Conservation (phyloP, 2,113 vertebrate species). For the Columba livia region DNA sequence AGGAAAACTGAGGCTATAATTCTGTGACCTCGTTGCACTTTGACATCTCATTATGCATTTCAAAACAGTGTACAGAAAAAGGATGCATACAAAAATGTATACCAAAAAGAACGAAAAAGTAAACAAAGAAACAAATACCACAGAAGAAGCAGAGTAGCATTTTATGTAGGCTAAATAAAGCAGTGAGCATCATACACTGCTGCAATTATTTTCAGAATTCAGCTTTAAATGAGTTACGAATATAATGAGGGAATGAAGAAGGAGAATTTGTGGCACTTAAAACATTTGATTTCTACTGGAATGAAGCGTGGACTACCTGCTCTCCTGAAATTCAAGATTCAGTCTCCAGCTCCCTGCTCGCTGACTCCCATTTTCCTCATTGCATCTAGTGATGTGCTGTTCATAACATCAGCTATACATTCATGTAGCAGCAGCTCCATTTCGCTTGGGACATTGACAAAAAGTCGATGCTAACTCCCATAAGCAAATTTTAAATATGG, state of each 20-base stretch:
- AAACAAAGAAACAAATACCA: background rate
- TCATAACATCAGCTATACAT: background rate
- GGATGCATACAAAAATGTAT: background rate
- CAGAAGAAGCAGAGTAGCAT: background rate
- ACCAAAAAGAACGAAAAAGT: background rate
- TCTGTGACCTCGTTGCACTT: slow-evolving; percentile 11
- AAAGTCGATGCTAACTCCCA: background rate
- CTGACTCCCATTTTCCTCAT: background rate
- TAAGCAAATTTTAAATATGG: background rate
- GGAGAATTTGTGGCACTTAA: background rate
- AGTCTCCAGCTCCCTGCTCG: background rate
- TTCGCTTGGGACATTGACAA: background rate
- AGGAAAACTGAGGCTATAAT: background rate
- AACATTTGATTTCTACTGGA: background rate
- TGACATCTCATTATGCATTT: background rate
- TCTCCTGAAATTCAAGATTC: background rate
- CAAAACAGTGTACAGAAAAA: background rate
- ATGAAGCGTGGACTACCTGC: background rate
- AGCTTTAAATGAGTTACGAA: background rate
- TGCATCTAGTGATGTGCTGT: background rate
- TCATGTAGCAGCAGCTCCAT: background rate
- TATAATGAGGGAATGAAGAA: background rate
- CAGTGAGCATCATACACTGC: background rate
- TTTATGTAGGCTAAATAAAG: background rate
- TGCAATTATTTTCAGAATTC: background rate